Percentiles rank a stretch among this genome's conserved stretches.
Evolutionary conservation across 1,140 invertebrate genomes (phyloP).

Genomic region (Drosophila paulistorum): DNA sequence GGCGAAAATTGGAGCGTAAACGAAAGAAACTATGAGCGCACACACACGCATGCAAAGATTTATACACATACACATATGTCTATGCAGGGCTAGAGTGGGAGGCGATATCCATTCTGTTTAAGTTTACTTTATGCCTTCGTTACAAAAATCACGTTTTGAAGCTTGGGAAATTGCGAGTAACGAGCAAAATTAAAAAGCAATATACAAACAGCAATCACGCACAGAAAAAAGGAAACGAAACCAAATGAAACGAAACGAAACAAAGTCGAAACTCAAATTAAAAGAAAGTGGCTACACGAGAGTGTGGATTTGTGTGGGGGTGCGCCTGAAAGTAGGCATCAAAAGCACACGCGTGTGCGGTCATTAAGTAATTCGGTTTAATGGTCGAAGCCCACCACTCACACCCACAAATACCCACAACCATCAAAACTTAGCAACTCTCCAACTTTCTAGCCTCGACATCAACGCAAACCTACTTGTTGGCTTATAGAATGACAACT

Average conservation of each 20-base stretch:
- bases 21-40: constrained; percentile 46
- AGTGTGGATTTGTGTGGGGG: constrained; percentile 16
- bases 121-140: background rate
- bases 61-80: background rate
- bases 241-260: constrained; percentile 29
- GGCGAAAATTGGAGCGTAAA: constrained; percentile 56
- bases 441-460: constrained; percentile 1
- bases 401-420: background rate
- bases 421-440: background rate
- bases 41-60: background rate
- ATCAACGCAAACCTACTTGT: constrained; percentile 22
- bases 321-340: constrained; percentile 66
- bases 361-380: constrained; percentile 78
- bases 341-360: constrained; percentile 74
- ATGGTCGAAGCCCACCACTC: constrained; percentile 49
- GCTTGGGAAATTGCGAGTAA: constrained; percentile 63
- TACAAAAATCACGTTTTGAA: constrained; percentile 46
- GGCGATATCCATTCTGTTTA: background rate
- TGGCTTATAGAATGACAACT: constrained; percentile 21
- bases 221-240: constrained; percentile 18
- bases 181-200: constrained; percentile 79
- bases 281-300: constrained; percentile 48
- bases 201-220: constrained; percentile 74
- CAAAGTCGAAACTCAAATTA: constrained; percentile 59
- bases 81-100: background rate